phyloP scores from a whole-genome alignment of 2,797 vertebrate species.

The Sibirionetta formosa region DNA sequence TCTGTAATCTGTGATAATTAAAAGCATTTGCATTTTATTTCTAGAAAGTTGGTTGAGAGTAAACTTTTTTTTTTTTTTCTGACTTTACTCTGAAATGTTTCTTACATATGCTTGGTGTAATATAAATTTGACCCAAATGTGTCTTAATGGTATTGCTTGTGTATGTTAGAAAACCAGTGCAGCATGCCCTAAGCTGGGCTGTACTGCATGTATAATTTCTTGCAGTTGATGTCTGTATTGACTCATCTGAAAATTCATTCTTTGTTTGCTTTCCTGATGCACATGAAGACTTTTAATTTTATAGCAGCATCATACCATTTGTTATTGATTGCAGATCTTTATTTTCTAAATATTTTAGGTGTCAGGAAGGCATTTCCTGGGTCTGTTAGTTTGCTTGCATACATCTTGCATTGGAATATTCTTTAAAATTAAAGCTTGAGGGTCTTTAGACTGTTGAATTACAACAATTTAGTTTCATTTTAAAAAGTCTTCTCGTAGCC shows the following conservation, averaged over 20 bases:
- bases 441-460: not conserved
- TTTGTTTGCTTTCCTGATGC: slow-evolving; percentile 25
- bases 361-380: not conserved
- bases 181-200: not conserved
- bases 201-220: not conserved
- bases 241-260: not conserved
- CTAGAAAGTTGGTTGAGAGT: not conserved
- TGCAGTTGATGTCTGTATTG: not conserved
- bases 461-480: not conserved
- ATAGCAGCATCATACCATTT: not conserved
- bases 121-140: not conserved
- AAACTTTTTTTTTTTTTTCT: not conserved
- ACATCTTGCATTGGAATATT: not conserved
- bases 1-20: slow-evolving; percentile 15
- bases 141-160: not conserved
- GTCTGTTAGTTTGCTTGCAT: not conserved
- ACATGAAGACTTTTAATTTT: not conserved
- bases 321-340: not conserved
- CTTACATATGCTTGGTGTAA: not conserved
- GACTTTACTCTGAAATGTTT: not conserved
- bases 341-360: not conserved
- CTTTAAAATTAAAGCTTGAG: not conserved
- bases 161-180: not conserved
- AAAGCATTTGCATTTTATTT: slow-evolving; percentile 30
- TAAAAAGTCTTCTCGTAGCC: not conserved